Conservation (phyloP, 2,888 invertebrate genomes). For the Clostera curtula region DNA sequence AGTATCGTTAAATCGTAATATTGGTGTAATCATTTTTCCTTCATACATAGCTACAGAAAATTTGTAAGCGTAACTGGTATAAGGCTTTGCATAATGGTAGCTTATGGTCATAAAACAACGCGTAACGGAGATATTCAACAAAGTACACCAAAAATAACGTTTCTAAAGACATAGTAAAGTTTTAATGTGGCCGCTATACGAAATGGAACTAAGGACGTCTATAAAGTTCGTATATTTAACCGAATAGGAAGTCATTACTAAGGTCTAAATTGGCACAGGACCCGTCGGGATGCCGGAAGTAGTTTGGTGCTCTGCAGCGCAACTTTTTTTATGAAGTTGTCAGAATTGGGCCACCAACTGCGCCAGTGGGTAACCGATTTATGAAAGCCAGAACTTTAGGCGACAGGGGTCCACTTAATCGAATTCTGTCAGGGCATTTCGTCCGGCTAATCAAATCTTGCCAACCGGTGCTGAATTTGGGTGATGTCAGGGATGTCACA, state of each 20-base stretch:
- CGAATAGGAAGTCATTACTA: constrained; percentile 11
- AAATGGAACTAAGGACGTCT: constrained; percentile 8
- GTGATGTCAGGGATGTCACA: constrained; percentile 19
- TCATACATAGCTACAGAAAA: too few relatives aligned
- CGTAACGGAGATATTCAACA: too few relatives aligned
- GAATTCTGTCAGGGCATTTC: constrained; percentile 31
- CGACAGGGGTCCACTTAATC: constrained; percentile 31
- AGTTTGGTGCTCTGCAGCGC: constrained; percentile 9
- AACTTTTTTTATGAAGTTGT: constrained; percentile 25
- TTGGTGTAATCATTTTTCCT: too few relatives aligned
- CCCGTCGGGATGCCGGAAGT: constrained; percentile 6
- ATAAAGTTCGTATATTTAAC: constrained; percentile 11
- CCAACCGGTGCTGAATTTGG: constrained; percentile 19
- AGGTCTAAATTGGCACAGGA: constrained; percentile 13
- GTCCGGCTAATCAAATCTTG: constrained; percentile 33
- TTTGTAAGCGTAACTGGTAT: too few relatives aligned
- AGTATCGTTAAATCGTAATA: too few relatives aligned
- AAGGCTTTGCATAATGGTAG: too few relatives aligned
- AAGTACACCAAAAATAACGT: too few relatives aligned
- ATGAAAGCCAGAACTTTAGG: constrained; percentile 28
- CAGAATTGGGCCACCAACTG: constrained; percentile 19
- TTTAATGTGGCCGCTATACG: constrained; percentile 9
- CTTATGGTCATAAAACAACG: too few relatives aligned
- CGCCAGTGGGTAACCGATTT: constrained; percentile 29
- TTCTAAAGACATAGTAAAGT: too few relatives aligned